Percentiles rank a stretch among this genome's conserved stretches.
phyloP scores from a whole-genome alignment of 2,797 vertebrate species.

The Telmatherina bonti region DNA sequence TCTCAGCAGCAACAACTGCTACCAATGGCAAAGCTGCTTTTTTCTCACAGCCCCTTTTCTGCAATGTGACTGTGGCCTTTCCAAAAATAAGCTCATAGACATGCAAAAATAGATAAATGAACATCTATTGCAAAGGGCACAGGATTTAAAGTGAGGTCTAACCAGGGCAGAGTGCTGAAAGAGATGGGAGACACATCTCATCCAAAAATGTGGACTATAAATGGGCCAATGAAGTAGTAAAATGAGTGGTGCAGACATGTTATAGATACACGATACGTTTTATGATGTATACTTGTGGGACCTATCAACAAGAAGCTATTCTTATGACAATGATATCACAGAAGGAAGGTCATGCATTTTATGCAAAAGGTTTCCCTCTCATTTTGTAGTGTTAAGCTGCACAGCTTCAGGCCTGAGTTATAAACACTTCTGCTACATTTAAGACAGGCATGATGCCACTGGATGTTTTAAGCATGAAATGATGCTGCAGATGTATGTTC shows the following conservation, averaged over 20 bases:
- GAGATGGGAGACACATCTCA: constrained; percentile 56
- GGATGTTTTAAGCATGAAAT: constrained; percentile 13
- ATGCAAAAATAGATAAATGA: constrained; percentile 84
- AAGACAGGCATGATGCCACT: not conserved
- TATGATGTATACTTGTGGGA: constrained; percentile 30
- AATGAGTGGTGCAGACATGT: constrained; percentile 54
- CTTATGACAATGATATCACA: constrained; percentile 42
- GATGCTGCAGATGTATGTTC: not conserved
- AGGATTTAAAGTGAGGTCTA: constrained; percentile 69
- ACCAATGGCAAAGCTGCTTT: constrained; percentile 77
- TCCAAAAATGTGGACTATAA: constrained; percentile 68
- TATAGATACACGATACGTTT: constrained; percentile 46
- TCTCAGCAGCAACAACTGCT: constrained; percentile 86
- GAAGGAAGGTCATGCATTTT: constrained; percentile 16
- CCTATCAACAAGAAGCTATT: constrained; percentile 34
- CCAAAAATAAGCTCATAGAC: constrained; percentile 81
- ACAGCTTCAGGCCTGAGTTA: constrained; percentile 2
- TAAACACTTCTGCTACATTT: constrained; percentile 18
- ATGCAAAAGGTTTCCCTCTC: constrained; percentile 32
- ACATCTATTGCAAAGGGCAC: constrained; percentile 80
- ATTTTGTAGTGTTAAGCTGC: constrained; percentile 1
- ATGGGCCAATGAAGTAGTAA: constrained; percentile 62
- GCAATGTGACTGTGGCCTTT: constrained; percentile 74
- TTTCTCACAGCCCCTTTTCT: constrained; percentile 74
- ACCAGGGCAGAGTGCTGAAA: constrained; percentile 53